Percentiles rank a stretch among this genome's conserved stretches.
These are phyloP conservation scores for Megaustenia siamemsis DNA, from an alignment of 2,888 invertebrate species.

Conservation along the genomic window DNA sequence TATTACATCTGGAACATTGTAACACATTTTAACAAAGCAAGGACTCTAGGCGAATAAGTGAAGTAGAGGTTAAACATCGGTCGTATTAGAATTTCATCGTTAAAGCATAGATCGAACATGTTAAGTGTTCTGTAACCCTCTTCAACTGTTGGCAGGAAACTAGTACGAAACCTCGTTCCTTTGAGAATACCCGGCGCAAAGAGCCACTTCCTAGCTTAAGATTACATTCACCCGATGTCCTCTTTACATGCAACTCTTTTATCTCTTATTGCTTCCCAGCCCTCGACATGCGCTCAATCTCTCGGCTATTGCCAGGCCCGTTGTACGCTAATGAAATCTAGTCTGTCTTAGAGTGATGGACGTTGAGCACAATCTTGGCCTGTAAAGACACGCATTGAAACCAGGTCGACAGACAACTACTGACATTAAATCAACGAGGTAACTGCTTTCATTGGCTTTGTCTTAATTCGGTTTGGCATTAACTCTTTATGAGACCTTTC, in stretches of 20 bases:
- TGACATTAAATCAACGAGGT: neutral
- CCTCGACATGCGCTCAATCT: neutral
- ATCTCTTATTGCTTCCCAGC: neutral
- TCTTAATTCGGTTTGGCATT: too few species aligned
- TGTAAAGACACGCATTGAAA: neutral
- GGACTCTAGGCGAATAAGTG: too few species aligned
- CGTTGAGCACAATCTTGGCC: neutral
- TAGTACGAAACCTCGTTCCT: neutral
- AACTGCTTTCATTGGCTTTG: neutral
- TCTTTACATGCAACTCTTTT: constrained; percentile 1
- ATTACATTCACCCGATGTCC: neutral
- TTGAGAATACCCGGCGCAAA: neutral
- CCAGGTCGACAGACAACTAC: neutral
- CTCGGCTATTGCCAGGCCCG: neutral
- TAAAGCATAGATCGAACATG: too few species aligned
- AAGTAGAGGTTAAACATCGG: too few species aligned
- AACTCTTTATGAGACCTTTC: too few species aligned
- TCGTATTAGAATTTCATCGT: too few species aligned
- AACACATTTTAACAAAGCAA: too few species aligned
- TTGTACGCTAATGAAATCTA: neutral
- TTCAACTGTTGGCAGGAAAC: too few species aligned
- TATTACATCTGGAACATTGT: too few species aligned
- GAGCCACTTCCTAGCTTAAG: neutral
- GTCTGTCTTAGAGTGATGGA: neutral
- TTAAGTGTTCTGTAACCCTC: too few species aligned